Conservation (phyloP, 2,113 vertebrate genomes). For the Pluvianellus socialis region DNA sequence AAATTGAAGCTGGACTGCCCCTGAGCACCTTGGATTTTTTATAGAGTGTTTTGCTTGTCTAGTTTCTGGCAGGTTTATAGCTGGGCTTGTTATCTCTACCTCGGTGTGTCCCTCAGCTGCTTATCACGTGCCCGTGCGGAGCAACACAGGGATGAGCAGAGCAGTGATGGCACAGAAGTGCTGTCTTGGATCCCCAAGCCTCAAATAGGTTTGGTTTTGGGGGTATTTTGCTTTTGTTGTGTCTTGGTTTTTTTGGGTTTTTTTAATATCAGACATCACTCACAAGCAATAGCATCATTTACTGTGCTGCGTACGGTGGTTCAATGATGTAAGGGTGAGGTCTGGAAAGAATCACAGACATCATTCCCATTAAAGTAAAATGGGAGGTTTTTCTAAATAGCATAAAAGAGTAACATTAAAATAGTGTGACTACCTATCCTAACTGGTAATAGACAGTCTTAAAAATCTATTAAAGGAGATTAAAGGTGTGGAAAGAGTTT, state of each 20-base stretch:
- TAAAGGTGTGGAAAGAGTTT: background rate
- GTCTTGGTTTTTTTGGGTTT: background rate
- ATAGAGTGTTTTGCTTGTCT: background rate
- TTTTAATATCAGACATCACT: background rate
- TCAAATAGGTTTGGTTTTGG: background rate
- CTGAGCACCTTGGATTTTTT: background rate
- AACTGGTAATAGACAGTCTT: background rate
- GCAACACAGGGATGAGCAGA: background rate
- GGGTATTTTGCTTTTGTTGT: accelerated
- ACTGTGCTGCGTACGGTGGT: background rate
- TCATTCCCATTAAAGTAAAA: background rate
- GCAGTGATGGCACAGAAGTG: background rate
- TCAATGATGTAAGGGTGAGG: background rate
- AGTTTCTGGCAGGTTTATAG: background rate
- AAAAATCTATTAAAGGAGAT: slow-evolving; percentile 17
- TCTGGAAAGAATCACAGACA: background rate
- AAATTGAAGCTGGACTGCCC: background rate
- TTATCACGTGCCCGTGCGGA: background rate
- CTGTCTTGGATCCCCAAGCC: background rate
- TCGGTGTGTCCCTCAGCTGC: background rate
- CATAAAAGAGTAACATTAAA: background rate
- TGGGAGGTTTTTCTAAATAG: background rate
- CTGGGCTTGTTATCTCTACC: background rate
- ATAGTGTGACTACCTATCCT: background rate
- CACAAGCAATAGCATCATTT: background rate